A percentile compares a stretch with the other conserved stretches of the same genome.
These are phyloP conservation scores for Scaptomyza polygonia DNA, from an alignment of 2,888 invertebrate genomes.

Conservation along the genomic window DNA sequence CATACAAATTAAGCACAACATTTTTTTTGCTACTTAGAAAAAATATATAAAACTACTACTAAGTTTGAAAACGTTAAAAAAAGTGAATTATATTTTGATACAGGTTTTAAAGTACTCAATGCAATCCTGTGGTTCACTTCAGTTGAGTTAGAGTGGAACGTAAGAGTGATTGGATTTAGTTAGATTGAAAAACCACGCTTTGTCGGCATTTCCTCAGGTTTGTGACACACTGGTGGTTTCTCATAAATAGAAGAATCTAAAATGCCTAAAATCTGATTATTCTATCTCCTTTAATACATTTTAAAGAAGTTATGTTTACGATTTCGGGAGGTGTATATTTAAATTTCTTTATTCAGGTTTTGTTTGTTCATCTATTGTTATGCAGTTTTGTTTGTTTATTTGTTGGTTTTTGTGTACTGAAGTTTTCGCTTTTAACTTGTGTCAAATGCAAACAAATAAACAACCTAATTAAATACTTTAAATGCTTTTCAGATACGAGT, in stretches of 20 bases:
- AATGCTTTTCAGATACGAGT: constrained; percentile 54
- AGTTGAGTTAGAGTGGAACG: background rate
- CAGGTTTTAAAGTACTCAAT: background rate
- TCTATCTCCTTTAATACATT: background rate
- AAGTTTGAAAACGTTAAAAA: background rate
- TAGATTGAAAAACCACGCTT: background rate
- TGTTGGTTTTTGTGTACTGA: constrained; percentile 37
- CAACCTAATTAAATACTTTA: constrained; percentile 57
- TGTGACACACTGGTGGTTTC: background rate
- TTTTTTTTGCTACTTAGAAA: background rate
- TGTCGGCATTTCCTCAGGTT: background rate
- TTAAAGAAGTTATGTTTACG: constrained; percentile 6
- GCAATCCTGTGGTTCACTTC: background rate
- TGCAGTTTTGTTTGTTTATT: constrained; percentile 23
- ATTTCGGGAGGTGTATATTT: constrained; percentile 40
- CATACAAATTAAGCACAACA: constrained; percentile 2
- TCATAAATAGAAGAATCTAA: constrained; percentile 5
- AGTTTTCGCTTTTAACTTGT: constrained; percentile 42
- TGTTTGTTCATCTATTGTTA: constrained; percentile 53
- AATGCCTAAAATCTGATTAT: background rate
- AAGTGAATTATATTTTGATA: constrained; percentile 2
- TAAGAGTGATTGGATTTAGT: constrained; percentile 1
- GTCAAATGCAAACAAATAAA: constrained; percentile 53
- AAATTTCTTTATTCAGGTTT: constrained; percentile 58
- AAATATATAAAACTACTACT: too few relatives aligned